Evolutionary conservation across 2,888 invertebrate genomes (phyloP).

Genomic region (Cyclophora punctaria): DNA sequence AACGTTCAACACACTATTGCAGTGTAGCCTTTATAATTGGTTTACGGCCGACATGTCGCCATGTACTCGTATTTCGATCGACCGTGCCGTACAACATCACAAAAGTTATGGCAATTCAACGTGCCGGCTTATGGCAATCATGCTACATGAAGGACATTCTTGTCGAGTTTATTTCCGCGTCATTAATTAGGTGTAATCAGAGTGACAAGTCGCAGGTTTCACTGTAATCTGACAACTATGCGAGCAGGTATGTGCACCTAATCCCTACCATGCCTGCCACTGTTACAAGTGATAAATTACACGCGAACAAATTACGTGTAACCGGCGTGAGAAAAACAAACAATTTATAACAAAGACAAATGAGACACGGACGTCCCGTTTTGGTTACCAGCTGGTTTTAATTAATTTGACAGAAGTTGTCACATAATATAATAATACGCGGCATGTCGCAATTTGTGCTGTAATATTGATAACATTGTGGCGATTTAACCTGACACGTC

Average conservation of each 20-base stretch:
- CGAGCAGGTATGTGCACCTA: slow-evolving; percentile 43
- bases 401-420: slow-evolving; percentile 30
- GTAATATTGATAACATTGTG: no score
- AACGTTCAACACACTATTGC: no score
- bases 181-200: slow-evolving; percentile 20
- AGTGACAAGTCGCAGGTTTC: slow-evolving; percentile 14
- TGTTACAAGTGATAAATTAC: slow-evolving; percentile 58
- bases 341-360: slow-evolving; percentile 63
- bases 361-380: slow-evolving; percentile 24
- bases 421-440: not conserved
- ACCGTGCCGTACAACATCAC: no score
- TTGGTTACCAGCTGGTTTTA: slow-evolving; percentile 41
- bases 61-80: no score
- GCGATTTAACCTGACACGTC: no score
- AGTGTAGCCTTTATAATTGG: no score
- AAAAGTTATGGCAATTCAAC: no score
- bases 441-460: no score
- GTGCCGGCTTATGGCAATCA: no score
- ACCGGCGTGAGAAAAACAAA: slow-evolving; percentile 54
- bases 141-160: no score
- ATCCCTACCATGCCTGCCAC: slow-evolving; percentile 44
- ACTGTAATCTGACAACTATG: slow-evolving; percentile 39
- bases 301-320: slow-evolving; percentile 51
- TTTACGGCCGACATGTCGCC: no score
- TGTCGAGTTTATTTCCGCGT: not conserved